Conservation (phyloP, 2,113 vertebrate species). For the Percina caprodes region DNA sequence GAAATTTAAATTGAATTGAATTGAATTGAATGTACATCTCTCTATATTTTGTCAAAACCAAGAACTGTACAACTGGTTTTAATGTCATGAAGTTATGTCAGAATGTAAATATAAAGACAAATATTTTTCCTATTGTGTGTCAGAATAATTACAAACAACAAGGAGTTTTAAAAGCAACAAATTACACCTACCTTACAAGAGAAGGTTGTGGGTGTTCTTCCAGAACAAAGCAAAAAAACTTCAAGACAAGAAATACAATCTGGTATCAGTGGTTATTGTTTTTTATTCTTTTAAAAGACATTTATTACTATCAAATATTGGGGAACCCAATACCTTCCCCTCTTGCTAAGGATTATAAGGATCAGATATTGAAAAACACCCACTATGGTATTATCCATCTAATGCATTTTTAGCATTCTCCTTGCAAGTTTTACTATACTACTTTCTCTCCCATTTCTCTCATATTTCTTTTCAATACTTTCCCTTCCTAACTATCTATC, state of each 20-base stretch:
- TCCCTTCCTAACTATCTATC: neutral
- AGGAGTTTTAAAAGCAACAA: neutral
- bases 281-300: no score
- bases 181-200: neutral
- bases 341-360: constrained; percentile 35
- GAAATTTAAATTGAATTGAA: no score
- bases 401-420: constrained; percentile 29
- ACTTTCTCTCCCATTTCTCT: neutral
- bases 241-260: neutral
- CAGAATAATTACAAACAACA: neutral
- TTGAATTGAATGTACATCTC: no score
- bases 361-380: constrained; percentile 32
- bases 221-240: neutral
- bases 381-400: constrained; percentile 22
- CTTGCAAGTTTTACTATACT: neutral
- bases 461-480: neutral
- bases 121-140: neutral
- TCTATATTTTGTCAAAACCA: neutral
- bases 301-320: constrained; percentile 24
- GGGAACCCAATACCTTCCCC: constrained; percentile 44
- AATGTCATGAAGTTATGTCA: neutral
- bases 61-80: neutral
- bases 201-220: neutral
- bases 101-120: neutral
- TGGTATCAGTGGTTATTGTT: no score